Conservation (phyloP, 2,888 invertebrate genomes). For the Eupithecia pulchellata region DNA sequence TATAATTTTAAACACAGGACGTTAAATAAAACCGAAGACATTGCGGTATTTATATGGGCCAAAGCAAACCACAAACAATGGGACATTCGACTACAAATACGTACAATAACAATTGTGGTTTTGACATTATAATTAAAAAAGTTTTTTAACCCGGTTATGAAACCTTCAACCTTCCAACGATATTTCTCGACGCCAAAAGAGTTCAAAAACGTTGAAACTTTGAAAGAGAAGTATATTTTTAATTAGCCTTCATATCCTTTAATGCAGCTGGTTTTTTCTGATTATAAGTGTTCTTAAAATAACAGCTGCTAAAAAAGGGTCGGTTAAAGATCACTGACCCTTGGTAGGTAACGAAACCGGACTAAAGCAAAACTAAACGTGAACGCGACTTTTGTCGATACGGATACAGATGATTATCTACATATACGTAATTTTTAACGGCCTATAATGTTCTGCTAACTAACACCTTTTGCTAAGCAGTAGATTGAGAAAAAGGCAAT, state of each 20-base stretch:
- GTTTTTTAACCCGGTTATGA: neutral
- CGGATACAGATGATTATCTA: no score
- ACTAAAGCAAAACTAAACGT: neutral
- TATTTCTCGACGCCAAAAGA: neutral
- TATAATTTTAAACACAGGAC: neutral
- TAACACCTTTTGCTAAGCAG: no score
- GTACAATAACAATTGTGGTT: slow-evolving; percentile 1
- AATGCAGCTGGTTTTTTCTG: neutral
- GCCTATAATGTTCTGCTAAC: no score
- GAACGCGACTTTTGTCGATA: neutral
- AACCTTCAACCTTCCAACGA: neutral
- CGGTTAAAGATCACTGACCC: neutral
- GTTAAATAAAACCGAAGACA: neutral
- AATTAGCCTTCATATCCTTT: neutral
- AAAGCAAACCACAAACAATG: slow-evolving; percentile 37
- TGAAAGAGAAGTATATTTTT: neutral
- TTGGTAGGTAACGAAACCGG: neutral
- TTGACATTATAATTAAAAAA: slow-evolving; percentile 1
- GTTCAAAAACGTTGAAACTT: neutral
- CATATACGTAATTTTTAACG: no score
- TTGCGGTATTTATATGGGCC: slow-evolving; percentile 4
- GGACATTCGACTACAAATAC: slow-evolving; percentile 24
- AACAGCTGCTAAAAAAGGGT: slow-evolving; percentile 4
- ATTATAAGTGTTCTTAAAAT: neutral
- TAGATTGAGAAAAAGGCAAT: no score